phyloP scores from a whole-genome alignment of 2,113 vertebrate genomes.

The Amazona vittata region DNA sequence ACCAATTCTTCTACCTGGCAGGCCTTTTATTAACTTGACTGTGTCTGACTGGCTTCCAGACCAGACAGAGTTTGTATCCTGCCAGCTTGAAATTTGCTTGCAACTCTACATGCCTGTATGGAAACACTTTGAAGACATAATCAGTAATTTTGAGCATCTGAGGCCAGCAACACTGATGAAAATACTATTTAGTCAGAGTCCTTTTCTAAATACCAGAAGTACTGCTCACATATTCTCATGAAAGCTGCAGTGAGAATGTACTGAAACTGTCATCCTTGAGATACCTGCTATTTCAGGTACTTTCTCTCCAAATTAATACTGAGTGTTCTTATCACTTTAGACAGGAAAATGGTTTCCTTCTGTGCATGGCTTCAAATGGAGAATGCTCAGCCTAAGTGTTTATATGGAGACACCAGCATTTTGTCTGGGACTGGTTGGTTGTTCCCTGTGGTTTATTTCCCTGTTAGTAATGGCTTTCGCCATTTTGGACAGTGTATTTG shows the following conservation, averaged over 20 bases:
- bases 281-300: not conserved
- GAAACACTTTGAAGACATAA: not conserved
- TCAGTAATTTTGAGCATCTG: not conserved
- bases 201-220: not conserved
- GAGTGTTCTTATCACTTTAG: not conserved
- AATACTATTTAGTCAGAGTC: not conserved
- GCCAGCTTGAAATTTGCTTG: not conserved
- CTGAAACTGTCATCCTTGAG: not conserved
- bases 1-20: not conserved
- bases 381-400: not conserved
- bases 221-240: not conserved
- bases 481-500: not conserved
- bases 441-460: not conserved
- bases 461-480: not conserved
- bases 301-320: not conserved
- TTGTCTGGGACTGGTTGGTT: not conserved
- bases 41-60: not conserved
- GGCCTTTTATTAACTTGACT: not conserved
- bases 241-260: not conserved
- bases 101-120: not conserved
- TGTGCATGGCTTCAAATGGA: not conserved
- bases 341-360: not conserved
- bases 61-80: not conserved
- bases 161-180: not conserved
- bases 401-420: not conserved